Evolutionary conservation across 1,140 invertebrate species (phyloP).

Genomic region (Drosophila chauvacae): DNA sequence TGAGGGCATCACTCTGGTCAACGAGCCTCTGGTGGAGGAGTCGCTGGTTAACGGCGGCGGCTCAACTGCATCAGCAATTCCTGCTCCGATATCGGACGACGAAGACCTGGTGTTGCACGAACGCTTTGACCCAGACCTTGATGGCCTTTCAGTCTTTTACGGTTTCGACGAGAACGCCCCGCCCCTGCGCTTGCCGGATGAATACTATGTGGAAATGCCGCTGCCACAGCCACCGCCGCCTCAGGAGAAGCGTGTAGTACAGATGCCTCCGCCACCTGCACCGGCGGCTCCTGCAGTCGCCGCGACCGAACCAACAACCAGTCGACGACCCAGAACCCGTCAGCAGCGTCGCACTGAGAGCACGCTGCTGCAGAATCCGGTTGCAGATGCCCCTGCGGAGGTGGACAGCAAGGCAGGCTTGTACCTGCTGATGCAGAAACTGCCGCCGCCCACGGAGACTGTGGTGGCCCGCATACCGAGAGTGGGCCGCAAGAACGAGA

Average conservation of each 20-base stretch:
- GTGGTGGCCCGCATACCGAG: background rate
- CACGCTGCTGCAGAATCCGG: background rate
- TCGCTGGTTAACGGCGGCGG: background rate
- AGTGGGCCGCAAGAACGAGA: background rate
- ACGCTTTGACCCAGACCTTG: slow-evolving; percentile 26
- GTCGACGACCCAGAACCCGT: slow-evolving; percentile 44
- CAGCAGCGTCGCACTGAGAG: slow-evolving; percentile 51
- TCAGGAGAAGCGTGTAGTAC: background rate
- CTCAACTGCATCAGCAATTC: background rate
- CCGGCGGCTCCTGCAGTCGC: background rate
- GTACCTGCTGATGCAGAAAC: slow-evolving; percentile 47
- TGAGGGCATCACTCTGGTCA: slow-evolving; percentile 12
- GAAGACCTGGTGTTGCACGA: slow-evolving; percentile 25
- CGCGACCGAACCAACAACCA: background rate
- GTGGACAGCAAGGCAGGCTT: slow-evolving; percentile 52
- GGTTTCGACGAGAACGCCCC: slow-evolving; percentile 57
- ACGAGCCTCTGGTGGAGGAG: slow-evolving; percentile 1
- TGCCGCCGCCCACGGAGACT: slow-evolving; percentile 42
- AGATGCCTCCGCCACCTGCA: slow-evolving; percentile 20
- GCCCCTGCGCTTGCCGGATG: slow-evolving; percentile 27
- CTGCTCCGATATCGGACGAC: slow-evolving; percentile 12
- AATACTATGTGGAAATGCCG: slow-evolving; percentile 37
- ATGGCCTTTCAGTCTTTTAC: slow-evolving; percentile 37
- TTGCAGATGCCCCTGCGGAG: background rate
- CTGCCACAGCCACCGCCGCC: slow-evolving; percentile 1